These are phyloP conservation scores for Zygothrica quintamaculata DNA, from an alignment of 2,888 invertebrate species.

Conservation along the genomic window DNA sequence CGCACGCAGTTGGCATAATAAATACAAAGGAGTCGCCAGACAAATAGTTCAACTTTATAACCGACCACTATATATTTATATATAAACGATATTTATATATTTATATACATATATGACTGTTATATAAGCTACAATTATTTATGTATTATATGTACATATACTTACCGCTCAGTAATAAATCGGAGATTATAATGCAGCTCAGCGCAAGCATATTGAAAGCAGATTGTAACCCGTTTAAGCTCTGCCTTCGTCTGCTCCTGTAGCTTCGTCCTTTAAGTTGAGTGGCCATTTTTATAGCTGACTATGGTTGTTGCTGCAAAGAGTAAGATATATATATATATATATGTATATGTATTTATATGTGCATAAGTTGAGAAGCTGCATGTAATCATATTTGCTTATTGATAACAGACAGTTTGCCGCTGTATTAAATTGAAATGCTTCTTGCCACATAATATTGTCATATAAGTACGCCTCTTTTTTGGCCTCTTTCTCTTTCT, in stretches of 20 bases:
- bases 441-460: constrained; percentile 7
- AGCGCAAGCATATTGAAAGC: constrained; percentile 83
- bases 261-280: constrained; percentile 21
- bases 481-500: constrained; percentile 5
- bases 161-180: constrained; percentile 84
- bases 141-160: constrained; percentile 33
- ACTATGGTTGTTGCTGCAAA: constrained; percentile 49
- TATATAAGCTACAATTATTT: constrained; percentile 27
- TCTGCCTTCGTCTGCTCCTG: constrained; percentile 27
- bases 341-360: constrained; percentile 23
- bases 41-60: constrained; percentile 9
- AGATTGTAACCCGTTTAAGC: constrained; percentile 74
- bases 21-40: constrained; percentile 35
- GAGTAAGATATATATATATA: constrained; percentile 26
- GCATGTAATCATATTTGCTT: constrained; percentile 64
- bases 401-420: constrained; percentile 65
- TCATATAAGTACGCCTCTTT: constrained; percentile 14
- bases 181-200: constrained; percentile 83
- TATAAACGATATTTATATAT: constrained; percentile 27
- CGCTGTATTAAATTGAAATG: constrained; percentile 53
- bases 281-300: constrained; percentile 43
- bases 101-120: constrained; percentile 10
- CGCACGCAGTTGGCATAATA: constrained; percentile 66
- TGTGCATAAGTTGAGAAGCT: constrained; percentile 49
- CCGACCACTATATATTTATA: constrained; percentile 16